These are phyloP conservation scores for Epirrhoe alternata DNA, from an alignment of 2,888 invertebrate genomes.

Conservation along the genomic window DNA sequence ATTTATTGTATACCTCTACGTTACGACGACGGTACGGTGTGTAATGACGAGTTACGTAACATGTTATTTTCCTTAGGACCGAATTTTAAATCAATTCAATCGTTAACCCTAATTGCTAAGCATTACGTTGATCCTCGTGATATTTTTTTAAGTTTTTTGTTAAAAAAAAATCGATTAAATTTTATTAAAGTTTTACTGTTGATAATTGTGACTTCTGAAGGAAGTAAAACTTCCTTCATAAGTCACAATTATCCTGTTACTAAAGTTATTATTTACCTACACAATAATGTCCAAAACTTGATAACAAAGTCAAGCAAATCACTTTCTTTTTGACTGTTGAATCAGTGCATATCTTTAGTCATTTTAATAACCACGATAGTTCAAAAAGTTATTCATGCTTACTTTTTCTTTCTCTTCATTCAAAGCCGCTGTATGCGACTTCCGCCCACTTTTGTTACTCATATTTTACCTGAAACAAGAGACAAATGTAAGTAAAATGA, in stretches of 20 bases:
- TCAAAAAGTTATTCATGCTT: not conserved
- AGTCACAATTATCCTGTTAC: too few species aligned
- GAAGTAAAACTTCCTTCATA: too few species aligned
- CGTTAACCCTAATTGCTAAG: not conserved
- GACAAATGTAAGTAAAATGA: not conserved
- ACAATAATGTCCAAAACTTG: too few species aligned
- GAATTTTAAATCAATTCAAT: not conserved
- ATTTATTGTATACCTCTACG: not conserved
- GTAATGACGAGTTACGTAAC: not conserved
- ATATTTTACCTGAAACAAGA: slow-evolving; percentile 68
- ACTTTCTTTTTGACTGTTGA: not conserved
- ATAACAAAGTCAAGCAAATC: too few species aligned
- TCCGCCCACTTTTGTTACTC: slow-evolving; percentile 76
- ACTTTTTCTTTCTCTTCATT: slow-evolving; percentile 77
- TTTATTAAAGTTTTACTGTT: too few species aligned
- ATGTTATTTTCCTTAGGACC: not conserved
- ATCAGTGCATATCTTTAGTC: not conserved
- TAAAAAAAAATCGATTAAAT: too few species aligned
- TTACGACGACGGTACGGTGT: too few species aligned
- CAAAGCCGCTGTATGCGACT: slow-evolving; percentile 55
- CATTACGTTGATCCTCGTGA: not conserved
- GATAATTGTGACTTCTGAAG: too few species aligned
- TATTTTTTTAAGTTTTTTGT: too few species aligned
- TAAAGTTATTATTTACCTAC: too few species aligned
- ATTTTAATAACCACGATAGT: too few species aligned